Evolutionary conservation across 2,797 vertebrate species (phyloP).

Genomic region (Novumbra hubbsi): DNA sequence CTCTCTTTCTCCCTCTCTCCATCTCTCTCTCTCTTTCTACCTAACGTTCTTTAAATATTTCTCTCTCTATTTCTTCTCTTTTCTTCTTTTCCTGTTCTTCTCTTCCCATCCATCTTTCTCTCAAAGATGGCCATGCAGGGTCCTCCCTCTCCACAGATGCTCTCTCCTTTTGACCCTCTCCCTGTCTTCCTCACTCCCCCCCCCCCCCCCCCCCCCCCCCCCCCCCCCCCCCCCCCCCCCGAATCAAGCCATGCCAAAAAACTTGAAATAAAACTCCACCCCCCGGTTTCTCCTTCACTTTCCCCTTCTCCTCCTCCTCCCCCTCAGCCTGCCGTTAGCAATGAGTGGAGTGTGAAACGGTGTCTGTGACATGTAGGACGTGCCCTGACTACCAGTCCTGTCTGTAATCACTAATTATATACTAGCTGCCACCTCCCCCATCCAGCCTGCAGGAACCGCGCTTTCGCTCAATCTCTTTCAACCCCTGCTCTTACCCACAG

Average conservation of each 20-base stretch:
- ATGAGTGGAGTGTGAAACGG: slow-evolving; percentile 48
- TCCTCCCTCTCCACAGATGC: slow-evolving; percentile 39
- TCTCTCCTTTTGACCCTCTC: slow-evolving; percentile 17
- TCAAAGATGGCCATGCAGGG: slow-evolving; percentile 26
- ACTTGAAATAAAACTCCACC: too few relatives aligned
- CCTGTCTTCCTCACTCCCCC: slow-evolving; percentile 12
- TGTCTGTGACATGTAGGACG: slow-evolving; percentile 49
- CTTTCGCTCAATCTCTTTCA: slow-evolving; percentile 39
- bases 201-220: not conserved
- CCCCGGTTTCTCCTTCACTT: too few relatives aligned
- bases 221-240: slow-evolving; percentile 3
- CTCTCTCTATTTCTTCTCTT: not conserved
- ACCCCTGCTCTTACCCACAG: slow-evolving; percentile 19
- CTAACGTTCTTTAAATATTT: too few relatives aligned
- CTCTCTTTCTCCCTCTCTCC: not conserved
- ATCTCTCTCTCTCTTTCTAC: not conserved
- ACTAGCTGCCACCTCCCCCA: slow-evolving; percentile 39
- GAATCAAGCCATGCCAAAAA: not conserved
- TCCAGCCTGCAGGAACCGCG: slow-evolving; percentile 19
- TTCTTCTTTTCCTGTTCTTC: not conserved
- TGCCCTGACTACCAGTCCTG: slow-evolving; percentile 55
- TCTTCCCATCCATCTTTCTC: not conserved
- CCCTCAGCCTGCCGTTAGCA: slow-evolving; percentile 26
- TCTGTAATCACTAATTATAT: slow-evolving; percentile 61
- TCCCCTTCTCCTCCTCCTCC: not conserved